Evolutionary conservation across 2,797 vertebrate genomes (phyloP), one percentile per base, ranked within the genome.

Genomic region (Siniperca scherzeri): DNA sequence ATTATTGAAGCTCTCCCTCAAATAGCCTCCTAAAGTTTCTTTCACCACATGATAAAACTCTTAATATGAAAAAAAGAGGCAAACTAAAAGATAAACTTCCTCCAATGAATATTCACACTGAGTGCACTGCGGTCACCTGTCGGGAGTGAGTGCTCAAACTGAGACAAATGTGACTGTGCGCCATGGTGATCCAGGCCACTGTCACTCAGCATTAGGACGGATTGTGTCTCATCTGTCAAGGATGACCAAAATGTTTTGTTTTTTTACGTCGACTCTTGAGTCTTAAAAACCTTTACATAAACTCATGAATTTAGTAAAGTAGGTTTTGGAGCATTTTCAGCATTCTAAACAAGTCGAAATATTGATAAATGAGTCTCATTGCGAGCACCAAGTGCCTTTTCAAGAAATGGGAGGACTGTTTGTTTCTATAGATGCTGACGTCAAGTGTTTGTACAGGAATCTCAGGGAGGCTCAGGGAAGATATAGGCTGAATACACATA

Each of bases 1-100:
- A 90, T 89, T 91, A 90, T 92, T 92, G 55, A 94, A 87, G 74
- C 36, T 61, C 74, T 64, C 55, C 36, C 68, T 86, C 66, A 82
- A 67, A 71, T 59, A 80, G 64, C 30, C 44, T 46, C 80, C 21
- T 69, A 21, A 57, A 38, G 30, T 61, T 85, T 33, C 77, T 60
- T 62, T 60, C 36, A n/a, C 44, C 61, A 36, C 72, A 64, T 61
- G 25, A 79, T 59, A 83, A 27, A 77, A 73, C 75, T 64, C 56
- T 42, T 50, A 21, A 59, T 64, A 72, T 59, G 0, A n/a, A 61
- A 27, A 25, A 61, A 65, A 73, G 30, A 36, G 36, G 7, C 5
- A 70, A 53, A 7, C 40, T 22, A 10, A 27, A 66, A 42, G 25
- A 71, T 73, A 61, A 74, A 85, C 52, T 74, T 85, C 65, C 52